phyloP scores from a whole-genome alignment of 2,797 vertebrate species.

The Catostomus latipinnis region DNA sequence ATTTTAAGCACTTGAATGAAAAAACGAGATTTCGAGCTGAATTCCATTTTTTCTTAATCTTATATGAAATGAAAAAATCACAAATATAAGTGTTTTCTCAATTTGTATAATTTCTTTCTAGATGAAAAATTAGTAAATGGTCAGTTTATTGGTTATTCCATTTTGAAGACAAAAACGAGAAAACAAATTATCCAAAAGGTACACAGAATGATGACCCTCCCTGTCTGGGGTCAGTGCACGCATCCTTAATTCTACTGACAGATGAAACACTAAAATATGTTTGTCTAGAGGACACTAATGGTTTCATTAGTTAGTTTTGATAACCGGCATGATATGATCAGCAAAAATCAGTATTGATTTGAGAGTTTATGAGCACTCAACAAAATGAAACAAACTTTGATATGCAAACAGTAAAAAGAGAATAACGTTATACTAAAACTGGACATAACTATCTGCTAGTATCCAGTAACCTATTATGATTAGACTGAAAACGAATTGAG shows the following conservation, averaged over 20 bases:
- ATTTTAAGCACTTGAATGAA: too few species aligned
- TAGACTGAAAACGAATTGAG: neutral
- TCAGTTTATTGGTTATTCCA: too few species aligned
- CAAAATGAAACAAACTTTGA: neutral
- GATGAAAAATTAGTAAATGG: too few species aligned
- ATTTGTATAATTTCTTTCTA: too few species aligned
- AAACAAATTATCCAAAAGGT: neutral
- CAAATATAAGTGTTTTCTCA: too few species aligned
- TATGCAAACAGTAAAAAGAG: neutral
- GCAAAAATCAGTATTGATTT: constrained; percentile 13
- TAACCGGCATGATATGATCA: constrained; percentile 14
- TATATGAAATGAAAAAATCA: too few species aligned
- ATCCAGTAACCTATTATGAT: neutral
- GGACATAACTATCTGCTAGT: neutral
- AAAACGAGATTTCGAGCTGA: too few species aligned
- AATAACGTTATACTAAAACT: neutral
- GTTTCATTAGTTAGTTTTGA: neutral
- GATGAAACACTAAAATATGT: constrained; percentile 5
- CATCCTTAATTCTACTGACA: neutral
- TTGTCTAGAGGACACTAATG: neutral
- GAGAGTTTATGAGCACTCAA: constrained; percentile 11
- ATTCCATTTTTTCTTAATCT: too few species aligned
- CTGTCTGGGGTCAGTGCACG: neutral
- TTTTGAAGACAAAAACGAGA: too few species aligned
- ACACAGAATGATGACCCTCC: neutral